Conservation (phyloP, 2,797 vertebrate species). For the Halcyon chelicuti region DNA sequence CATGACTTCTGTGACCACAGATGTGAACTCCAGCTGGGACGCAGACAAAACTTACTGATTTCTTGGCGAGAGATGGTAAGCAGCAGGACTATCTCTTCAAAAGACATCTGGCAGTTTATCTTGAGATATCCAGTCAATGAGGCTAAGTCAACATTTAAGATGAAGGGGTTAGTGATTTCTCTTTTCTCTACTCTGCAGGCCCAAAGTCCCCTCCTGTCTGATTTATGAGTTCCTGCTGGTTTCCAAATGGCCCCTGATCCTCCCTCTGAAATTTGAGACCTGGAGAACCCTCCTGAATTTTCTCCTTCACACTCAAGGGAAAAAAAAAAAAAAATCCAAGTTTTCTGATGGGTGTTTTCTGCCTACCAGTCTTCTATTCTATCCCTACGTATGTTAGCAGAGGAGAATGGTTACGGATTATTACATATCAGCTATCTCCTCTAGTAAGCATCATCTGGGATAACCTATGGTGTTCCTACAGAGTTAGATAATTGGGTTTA, state of each 20-base stretch:
- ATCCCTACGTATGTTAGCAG: too few relatives aligned
- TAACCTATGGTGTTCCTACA: not conserved
- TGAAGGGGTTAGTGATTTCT: conserved; percentile 39
- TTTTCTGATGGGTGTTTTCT: not conserved
- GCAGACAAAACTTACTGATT: not conserved
- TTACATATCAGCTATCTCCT: not conserved
- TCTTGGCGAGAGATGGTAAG: not conserved
- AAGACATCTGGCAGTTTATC: conserved; percentile 31
- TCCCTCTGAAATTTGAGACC: conserved; percentile 55
- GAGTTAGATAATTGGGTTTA: not conserved
- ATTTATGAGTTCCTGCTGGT: conserved; percentile 56
- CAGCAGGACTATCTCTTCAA: conserved; percentile 28
- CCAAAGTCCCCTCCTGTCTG: not conserved
- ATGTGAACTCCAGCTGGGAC: conserved; percentile 6
- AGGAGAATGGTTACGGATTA: not conserved
- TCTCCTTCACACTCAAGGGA: not conserved
- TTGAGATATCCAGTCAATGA: not conserved
- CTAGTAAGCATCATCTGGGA: not conserved
- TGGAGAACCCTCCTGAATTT: not conserved
- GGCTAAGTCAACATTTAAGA: conserved; percentile 37
- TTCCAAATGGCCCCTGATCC: not conserved
- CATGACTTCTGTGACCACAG: not conserved
- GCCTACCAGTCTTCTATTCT: not conserved
- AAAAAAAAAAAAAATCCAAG: not conserved
- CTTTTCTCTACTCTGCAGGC: not conserved